Conservation (phyloP, 2,888 invertebrate species). For the Dasysyrphus tricinctus region DNA sequence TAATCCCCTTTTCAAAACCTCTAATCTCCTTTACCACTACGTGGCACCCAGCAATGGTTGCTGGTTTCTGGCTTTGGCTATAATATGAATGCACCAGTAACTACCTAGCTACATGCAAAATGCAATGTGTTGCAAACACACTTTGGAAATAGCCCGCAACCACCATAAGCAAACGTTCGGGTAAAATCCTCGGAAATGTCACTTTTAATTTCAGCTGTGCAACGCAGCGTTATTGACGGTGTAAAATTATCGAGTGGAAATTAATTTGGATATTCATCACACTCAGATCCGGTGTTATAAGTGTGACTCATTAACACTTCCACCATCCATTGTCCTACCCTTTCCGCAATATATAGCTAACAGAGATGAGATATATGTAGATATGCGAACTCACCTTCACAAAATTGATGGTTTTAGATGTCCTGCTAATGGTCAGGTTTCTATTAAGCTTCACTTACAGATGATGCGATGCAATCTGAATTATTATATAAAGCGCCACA, state of each 20-base stretch:
- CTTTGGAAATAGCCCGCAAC: not conserved
- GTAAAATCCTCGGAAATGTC: constrained; percentile 58
- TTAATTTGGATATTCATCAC: constrained; percentile 70
- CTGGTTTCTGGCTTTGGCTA: constrained; percentile 14
- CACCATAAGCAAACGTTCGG: constrained; percentile 11
- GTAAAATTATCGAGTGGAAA: constrained; percentile 73
- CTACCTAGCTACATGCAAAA: not conserved
- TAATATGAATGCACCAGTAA: not conserved
- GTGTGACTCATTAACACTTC: constrained; percentile 60
- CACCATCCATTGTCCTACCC: not conserved
- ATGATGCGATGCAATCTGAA: constrained; percentile 68
- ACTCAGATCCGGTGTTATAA: constrained; percentile 63
- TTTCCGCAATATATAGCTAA: not conserved
- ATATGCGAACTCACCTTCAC: not conserved
- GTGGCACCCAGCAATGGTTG: not conserved
- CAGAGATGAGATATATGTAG: not conserved
- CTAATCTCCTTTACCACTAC: constrained; percentile 64
- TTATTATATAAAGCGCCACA: constrained; percentile 68
- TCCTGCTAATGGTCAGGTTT: constrained; percentile 46
- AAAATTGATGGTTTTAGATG: constrained; percentile 52
- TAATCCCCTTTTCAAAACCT: constrained; percentile 45
- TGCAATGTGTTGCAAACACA: constrained; percentile 19
- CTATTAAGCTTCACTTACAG: constrained; percentile 50
- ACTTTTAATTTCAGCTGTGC: constrained; percentile 66
- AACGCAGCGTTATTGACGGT: constrained; percentile 50